Conservation (phyloP, 2,888 invertebrate genomes). For the Nomada fabriciana region DNA sequence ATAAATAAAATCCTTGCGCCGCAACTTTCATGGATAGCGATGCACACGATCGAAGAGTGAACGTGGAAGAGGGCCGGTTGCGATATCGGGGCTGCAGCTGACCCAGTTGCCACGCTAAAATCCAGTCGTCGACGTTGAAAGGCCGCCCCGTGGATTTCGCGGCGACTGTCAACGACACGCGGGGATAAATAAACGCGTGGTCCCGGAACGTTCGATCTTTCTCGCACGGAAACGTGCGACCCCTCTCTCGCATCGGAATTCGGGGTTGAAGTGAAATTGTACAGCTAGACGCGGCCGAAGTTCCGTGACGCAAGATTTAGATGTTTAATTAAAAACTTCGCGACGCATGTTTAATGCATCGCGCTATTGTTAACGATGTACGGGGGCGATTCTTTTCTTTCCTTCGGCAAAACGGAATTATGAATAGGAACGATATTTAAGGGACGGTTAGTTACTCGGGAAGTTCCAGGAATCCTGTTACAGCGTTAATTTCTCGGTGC, state of each 20-base stretch:
- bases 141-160: conserved; percentile 30
- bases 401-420: background rate
- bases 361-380: background rate
- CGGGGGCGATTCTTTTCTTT: background rate
- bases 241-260: background rate
- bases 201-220: conserved; percentile 12
- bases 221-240: too few species aligned
- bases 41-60: conserved; percentile 10
- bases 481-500: conserved; percentile 25
- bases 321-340: background rate
- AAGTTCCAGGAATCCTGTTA: conserved; percentile 17
- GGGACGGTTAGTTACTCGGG: background rate
- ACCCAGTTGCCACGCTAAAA: conserved; percentile 54
- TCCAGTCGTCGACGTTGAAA: conserved; percentile 18
- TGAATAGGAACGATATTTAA: conserved; percentile 13
- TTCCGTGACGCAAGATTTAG: background rate
- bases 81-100: conserved; percentile 53
- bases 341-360: background rate
- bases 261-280: background rate
- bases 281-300: background rate
- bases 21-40: conserved; percentile 45
- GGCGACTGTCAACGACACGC: conserved; percentile 48
- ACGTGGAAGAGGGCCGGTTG: background rate
- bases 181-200: conserved; percentile 26
- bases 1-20: conserved; percentile 73